Percentiles rank a stretch among this genome's conserved stretches.
These are phyloP conservation scores for Hypocryptadius cinnamomeus DNA, from an alignment of 2,113 vertebrate genomes.

Conservation along the genomic window DNA sequence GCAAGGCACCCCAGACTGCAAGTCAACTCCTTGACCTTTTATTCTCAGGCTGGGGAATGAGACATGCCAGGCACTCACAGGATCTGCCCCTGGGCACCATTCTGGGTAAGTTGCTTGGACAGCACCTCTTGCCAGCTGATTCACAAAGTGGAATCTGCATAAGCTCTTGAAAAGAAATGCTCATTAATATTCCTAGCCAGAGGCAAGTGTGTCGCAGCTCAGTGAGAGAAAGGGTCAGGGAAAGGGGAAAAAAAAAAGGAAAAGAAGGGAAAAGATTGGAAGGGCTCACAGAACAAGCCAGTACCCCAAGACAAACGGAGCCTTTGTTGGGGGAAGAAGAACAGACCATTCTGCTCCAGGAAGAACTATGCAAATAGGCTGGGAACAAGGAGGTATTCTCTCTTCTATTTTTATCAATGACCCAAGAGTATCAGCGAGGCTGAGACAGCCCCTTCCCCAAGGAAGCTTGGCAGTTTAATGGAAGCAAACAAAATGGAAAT, in stretches of 20 bases:
- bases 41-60: slow-evolving; percentile 26
- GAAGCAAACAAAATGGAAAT: background rate
- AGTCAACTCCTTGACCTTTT: slow-evolving; percentile 36
- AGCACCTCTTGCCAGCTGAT: slow-evolving; percentile 41
- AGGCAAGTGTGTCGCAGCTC: slow-evolving; percentile 47
- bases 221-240: slow-evolving; percentile 25
- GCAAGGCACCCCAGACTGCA: background rate
- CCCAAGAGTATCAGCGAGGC: slow-evolving; percentile 8
- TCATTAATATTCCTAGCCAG: slow-evolving; percentile 63
- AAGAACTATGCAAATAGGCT: slow-evolving; percentile 35
- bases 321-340: slow-evolving; percentile 45
- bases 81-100: slow-evolving; percentile 3
- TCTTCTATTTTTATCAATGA: slow-evolving; percentile 47
- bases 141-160: slow-evolving; percentile 47
- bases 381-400: slow-evolving; percentile 48
- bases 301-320: slow-evolving; percentile 32
- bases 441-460: background rate
- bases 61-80: background rate
- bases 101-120: slow-evolving; percentile 46
- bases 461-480: background rate
- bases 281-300: slow-evolving; percentile 33
- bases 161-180: slow-evolving; percentile 55
- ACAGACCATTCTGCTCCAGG: slow-evolving; percentile 13
- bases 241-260: background rate
- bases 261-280: background rate